These are phyloP conservation scores for Xestia ashworthii DNA, from an alignment of 2,888 invertebrate genomes.

Conservation along the genomic window DNA sequence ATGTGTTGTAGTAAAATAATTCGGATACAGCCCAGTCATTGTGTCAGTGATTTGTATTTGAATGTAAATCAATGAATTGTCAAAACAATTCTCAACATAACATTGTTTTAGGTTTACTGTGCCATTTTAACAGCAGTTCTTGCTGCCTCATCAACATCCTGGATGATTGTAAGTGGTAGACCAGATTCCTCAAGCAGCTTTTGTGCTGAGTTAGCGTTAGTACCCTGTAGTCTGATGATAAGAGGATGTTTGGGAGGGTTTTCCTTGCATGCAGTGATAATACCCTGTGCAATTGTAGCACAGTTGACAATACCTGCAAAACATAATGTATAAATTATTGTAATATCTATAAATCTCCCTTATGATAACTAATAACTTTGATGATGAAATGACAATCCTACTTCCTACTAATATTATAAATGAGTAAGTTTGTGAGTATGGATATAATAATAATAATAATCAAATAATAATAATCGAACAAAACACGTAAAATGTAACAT, in stretches of 20 bases:
- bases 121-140: constrained; percentile 93
- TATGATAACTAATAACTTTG: neutral
- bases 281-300: constrained; percentile 98
- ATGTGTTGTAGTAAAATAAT: constrained; percentile 42
- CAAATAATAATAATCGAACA: too few species aligned
- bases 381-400: neutral
- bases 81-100: constrained; percentile 34
- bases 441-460: too few species aligned
- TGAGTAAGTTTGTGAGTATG: too few species aligned
- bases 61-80: constrained; percentile 61
- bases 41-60: constrained; percentile 33
- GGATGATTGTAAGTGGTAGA: constrained; percentile 95
- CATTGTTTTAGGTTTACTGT: constrained; percentile 47
- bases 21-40: constrained; percentile 29
- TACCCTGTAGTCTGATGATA: constrained; percentile 98
- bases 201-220: constrained; percentile 96
- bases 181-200: constrained; percentile 95
- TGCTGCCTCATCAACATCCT: constrained; percentile 98
- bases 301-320: constrained; percentile 98
- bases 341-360: neutral
- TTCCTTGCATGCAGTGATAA: constrained; percentile 96
- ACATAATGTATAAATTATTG: neutral
- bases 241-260: constrained; percentile 96
- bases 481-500: too few species aligned
- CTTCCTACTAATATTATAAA: too few species aligned